A percentile compares a stretch with the other conserved stretches of the same genome.
Conservation (phyloP, 2,888 invertebrate species). For the Agonopterix heracliana region DNA sequence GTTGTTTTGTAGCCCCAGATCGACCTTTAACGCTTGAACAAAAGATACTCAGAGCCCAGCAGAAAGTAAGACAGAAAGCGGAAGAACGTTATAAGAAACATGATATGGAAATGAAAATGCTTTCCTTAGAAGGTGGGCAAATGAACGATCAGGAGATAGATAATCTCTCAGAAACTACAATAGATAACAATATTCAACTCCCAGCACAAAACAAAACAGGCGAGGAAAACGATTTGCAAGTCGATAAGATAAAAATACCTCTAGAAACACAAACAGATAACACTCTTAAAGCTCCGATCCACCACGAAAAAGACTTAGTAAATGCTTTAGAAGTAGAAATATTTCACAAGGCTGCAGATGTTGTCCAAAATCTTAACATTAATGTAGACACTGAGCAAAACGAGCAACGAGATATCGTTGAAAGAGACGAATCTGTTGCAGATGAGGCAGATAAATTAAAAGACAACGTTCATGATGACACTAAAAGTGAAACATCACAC, state of each 20-base stretch:
- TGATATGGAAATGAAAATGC: constrained; percentile 18
- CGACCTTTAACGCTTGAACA: constrained; percentile 37
- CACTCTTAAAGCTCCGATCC: constrained; percentile 17
- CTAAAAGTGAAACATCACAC: no score
- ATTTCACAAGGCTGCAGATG: constrained; percentile 3
- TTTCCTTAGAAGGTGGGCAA: background rate
- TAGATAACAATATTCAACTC: background rate
- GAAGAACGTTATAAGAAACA: constrained; percentile 28
- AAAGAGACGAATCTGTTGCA: no score
- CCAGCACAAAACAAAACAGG: background rate
- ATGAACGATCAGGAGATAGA: no score
- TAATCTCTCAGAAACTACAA: no score
- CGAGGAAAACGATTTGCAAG: background rate
- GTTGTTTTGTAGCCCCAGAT: constrained; percentile 34
- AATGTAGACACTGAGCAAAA: no score
- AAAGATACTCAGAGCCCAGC: constrained; percentile 50
- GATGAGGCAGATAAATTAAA: no score
- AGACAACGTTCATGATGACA: no score
- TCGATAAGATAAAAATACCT: background rate
- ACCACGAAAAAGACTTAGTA: constrained; percentile 23
- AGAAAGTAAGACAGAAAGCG: constrained; percentile 43
- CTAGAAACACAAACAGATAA: constrained; percentile 1
- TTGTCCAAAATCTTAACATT: background rate
- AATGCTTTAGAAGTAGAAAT: constrained; percentile 30
- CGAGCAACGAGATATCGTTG: no score